phyloP scores from a whole-genome alignment of 2,797 vertebrate genomes.

The Gastrophryne carolinensis region DNA sequence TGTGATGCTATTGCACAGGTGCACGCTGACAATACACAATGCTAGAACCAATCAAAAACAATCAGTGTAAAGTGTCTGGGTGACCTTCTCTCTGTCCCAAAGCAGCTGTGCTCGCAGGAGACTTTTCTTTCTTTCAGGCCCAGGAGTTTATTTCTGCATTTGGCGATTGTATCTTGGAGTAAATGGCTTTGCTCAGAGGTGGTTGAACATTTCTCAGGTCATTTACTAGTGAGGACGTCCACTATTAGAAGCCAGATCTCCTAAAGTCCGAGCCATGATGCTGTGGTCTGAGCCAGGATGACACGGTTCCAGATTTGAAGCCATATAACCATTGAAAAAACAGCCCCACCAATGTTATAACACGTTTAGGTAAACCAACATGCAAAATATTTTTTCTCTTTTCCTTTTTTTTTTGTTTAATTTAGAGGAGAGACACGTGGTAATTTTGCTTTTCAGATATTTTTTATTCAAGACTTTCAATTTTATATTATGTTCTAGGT shows the following conservation, averaged over 20 bases:
- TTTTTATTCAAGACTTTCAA: conserved; percentile 10
- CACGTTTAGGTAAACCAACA: background rate
- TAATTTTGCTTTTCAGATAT: conserved; percentile 8
- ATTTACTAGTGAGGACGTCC: conserved; percentile 82
- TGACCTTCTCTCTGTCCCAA: conserved; percentile 56
- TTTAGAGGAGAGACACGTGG: background rate
- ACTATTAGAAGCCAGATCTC: conserved; percentile 10
- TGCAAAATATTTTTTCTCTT: conserved; percentile 4
- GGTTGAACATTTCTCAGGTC: conserved; percentile 84
- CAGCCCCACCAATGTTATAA: background rate
- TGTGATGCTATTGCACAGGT: conserved; percentile 75
- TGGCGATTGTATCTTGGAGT: conserved; percentile 63
- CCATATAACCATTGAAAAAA: conserved; percentile 27
- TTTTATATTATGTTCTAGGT: conserved; percentile 13
- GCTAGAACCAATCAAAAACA: conserved; percentile 67
- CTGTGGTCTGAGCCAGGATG: background rate
- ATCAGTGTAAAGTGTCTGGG: conserved; percentile 56
- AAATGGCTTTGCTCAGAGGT: conserved; percentile 62
- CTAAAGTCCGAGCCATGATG: background rate
- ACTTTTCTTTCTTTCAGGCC: conserved; percentile 26
- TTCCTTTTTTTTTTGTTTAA: background rate
- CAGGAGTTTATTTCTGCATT: conserved; percentile 55
- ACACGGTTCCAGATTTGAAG: conserved; percentile 5
- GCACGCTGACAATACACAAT: conserved; percentile 66
- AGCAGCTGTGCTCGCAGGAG: conserved; percentile 45